Conservation (phyloP, 2,797 vertebrate species). For the Lagodon rhomboides region DNA sequence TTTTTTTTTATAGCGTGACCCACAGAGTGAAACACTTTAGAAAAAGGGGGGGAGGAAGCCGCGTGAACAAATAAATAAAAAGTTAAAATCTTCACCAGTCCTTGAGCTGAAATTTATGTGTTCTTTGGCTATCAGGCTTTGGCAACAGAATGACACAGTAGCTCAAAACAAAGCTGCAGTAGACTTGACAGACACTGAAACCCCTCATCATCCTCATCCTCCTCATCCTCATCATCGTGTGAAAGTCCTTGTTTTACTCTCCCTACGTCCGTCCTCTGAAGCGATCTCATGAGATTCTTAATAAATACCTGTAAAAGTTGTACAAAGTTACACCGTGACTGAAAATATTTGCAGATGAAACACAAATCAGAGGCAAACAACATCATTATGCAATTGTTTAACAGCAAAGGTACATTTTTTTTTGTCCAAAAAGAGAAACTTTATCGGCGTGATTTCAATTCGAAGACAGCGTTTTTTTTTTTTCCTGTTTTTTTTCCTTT, state of each 20-base stretch:
- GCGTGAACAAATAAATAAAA: slow-evolving; percentile 67
- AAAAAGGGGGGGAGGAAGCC: slow-evolving; percentile 45
- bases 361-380: slow-evolving; percentile 78
- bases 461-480: slow-evolving; percentile 73
- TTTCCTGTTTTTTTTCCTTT: slow-evolving; percentile 51
- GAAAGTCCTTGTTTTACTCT: slow-evolving; percentile 58
- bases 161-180: slow-evolving; percentile 89
- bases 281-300: slow-evolving; percentile 76
- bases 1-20: slow-evolving; percentile 52
- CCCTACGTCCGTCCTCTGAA: slow-evolving; percentile 57
- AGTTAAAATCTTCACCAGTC: slow-evolving; percentile 77
- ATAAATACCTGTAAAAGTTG: slow-evolving; percentile 86
- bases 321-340: slow-evolving; percentile 84
- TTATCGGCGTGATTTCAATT: slow-evolving; percentile 73
- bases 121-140: slow-evolving; percentile 99
- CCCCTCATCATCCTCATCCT: slow-evolving; percentile 50
- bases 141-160: slow-evolving; percentile 90
- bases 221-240: slow-evolving; percentile 30
- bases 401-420: slow-evolving; percentile 70
- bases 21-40: slow-evolving; percentile 73
- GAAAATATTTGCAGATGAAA: slow-evolving; percentile 80
- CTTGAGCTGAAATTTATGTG: slow-evolving; percentile 89
- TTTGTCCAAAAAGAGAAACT: slow-evolving; percentile 72
- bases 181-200: slow-evolving; percentile 81
- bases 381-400: slow-evolving; percentile 77